A percentile compares a stretch with the other conserved stretches of the same genome.
Evolutionary conservation across 2,888 invertebrate genomes (phyloP).

Genomic region (Zhuqinia jingwanae): DNA sequence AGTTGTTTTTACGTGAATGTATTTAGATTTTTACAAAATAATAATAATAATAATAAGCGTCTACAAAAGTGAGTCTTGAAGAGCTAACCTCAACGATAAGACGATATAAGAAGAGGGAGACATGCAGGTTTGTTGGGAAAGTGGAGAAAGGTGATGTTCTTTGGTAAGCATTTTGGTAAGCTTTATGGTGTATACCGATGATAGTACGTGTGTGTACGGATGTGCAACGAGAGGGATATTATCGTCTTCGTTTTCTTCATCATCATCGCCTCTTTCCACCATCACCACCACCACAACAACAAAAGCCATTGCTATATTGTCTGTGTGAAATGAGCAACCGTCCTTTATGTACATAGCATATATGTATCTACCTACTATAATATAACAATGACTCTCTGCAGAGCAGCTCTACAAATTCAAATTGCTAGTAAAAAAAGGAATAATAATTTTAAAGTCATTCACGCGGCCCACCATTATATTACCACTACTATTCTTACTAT

Average conservation of each 20-base stretch:
- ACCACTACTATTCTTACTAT: conserved; percentile 2
- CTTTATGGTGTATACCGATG: neutral
- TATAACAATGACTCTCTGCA: no score
- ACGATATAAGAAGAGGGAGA: neutral
- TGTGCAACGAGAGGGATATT: neutral
- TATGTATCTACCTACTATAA: no score
- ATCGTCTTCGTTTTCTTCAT: neutral
- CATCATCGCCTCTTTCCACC: no score
- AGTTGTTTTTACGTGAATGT: neutral
- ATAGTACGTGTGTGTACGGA: neutral
- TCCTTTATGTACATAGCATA: conserved; percentile 20
- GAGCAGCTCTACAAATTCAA: neutral
- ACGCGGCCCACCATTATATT: neutral
- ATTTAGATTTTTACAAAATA: neutral
- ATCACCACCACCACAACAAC: no score
- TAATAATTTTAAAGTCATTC: conserved; percentile 40
- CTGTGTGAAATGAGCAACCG: no score
- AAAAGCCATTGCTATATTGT: no score
- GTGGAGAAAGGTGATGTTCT: no score
- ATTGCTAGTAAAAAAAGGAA: neutral
- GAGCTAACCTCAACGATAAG: conserved; percentile 12
- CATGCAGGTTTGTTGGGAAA: neutral
- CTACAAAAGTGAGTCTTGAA: conserved; percentile 21
- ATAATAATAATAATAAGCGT: no score
- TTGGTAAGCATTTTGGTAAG: no score